These are phyloP conservation scores for Pantala flavescens DNA, from an alignment of 1,140 invertebrate genomes.

Conservation along the genomic window DNA sequence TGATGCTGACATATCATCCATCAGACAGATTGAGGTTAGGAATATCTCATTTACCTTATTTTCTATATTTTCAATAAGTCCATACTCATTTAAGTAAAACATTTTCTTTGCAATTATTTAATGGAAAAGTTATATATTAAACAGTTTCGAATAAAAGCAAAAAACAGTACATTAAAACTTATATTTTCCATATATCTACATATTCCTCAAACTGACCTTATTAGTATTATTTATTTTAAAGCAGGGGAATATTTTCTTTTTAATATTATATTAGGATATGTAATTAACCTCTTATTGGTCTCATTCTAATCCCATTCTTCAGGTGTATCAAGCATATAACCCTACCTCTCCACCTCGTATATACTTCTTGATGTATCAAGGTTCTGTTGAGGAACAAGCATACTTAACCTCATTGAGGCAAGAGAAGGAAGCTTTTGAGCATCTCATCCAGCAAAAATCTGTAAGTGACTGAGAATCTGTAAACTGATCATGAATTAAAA, in stretches of 20 bases:
- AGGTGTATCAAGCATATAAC: constrained; percentile 58
- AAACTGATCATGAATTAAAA: constrained; percentile 17
- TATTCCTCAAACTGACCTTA: too few relatives aligned
- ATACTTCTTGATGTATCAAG: constrained; percentile 82
- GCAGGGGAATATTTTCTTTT: too few relatives aligned
- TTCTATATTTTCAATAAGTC: constrained; percentile 17
- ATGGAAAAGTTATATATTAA: too few relatives aligned
- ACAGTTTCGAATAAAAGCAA: too few relatives aligned
- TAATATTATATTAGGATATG: too few relatives aligned
- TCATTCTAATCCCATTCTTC: constrained; percentile 24
- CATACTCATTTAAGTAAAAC: too few relatives aligned
- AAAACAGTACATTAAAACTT: too few relatives aligned
- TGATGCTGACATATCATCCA: constrained; percentile 74
- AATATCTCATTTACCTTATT: too few relatives aligned
- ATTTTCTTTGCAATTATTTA: too few relatives aligned
- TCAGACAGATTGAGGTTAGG: constrained; percentile 75
- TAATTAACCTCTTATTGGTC: too few relatives aligned
- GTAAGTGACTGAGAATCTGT: constrained; percentile 47
- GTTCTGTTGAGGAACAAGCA: constrained; percentile 89
- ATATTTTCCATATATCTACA: too few relatives aligned
- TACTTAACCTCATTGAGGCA: constrained; percentile 79
- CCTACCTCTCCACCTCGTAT: constrained; percentile 51
- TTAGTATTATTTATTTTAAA: too few relatives aligned
- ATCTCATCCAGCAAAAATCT: constrained; percentile 80
- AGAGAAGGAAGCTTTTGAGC: constrained; percentile 92